Evolutionary conservation across 2,797 vertebrate species (phyloP), one percentile per base, ranked within the genome.

Genomic region (Karalla daura): DNA sequence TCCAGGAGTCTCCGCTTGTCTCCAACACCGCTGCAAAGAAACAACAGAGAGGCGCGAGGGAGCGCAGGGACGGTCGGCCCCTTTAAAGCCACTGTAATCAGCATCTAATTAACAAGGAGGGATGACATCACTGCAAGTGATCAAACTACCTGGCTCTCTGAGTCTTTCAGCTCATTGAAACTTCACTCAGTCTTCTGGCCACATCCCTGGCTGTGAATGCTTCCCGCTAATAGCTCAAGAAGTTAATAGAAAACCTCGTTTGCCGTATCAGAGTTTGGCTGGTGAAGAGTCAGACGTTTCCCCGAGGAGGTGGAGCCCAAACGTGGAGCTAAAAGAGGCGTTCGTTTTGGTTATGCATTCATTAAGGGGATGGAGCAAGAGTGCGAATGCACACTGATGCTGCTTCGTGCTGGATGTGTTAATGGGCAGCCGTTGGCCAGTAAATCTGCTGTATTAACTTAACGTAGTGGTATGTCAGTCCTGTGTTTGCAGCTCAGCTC

Each of bases 11-110:
- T 30, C 21, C 40, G n/a, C 10, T 13, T 32, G 53, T 18, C 27
- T 50, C 35, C 23, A n/a, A 44, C 41, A n/a, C 44, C 73, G 55
- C 47, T 55, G 23, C 46, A 63, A n/a, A 51, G 30, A 60, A 59
- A 41, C 68, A 30, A 39, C 37, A 56, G 37, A 2, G 21, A 37
- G 23, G 37, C 36, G 44, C 52, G 39, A n/a, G 24, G 44, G 47
- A 36, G 23, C 27, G 30, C 2, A 3, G 3, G 23, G 13, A 9
- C 8, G 44, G 33, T 32, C 30, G 51, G 45, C 45, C 52, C 24
- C 40, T 50, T 53, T 51, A 18, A 62, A 36, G 45, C 15, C 43
- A 32, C 61, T 21, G 15, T 9, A 43, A 50, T 32, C 2, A 27
- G 18, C 51, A 15, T 40, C 60, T 63, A 21, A 17, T 32, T 30